Evolutionary conservation across 2,113 vertebrate genomes (phyloP), one percentile per base, ranked within the genome.

Genomic region (Emydocephalus ijimae): DNA sequence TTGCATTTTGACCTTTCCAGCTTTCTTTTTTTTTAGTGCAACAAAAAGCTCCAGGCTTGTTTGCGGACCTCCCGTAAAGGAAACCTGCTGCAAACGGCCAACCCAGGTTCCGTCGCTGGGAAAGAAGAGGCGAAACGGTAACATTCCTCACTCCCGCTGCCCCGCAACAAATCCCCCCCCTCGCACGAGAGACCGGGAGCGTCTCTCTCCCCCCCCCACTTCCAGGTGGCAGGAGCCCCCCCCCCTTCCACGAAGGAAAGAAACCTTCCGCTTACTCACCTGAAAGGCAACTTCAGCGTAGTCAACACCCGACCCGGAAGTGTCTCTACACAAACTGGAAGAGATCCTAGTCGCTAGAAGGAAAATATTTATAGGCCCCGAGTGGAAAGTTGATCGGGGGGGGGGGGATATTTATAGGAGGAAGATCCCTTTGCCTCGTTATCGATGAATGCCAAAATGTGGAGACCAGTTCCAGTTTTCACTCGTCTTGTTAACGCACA

Each of bases 271-370:
- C 20, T 23, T 8, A 85, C 93, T 34, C n/a, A 91, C 87, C 93
- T 85, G 55, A 43, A 14, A 87, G n/a, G 69, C 69, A 52, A 54
- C 45, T 24, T 45, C 90, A 57, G 55, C 90, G 21, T 34, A 89
- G 18, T 24, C 87, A 34, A n/a, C 45, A 7, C n/a, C 11, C 86
- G 87, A 93, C 45, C 90, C 90, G 90, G 93, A 93, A 91, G 64
- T 20, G 23, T 55, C 59, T 89, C 90, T 45, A 4, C 2, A 1
- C 3, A n/a, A 20, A 45, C 87, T 91, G 90, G 93, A 93, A 93
- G 90, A 55, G 24, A 39, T 43, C 52, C 23, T 59, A 39, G 8
- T 43, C 7, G 54, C 56, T 43, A 8, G 9, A 2, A 6, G 52
- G 7, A 45, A 24, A 43, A 23, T 23, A 34, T 20, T 23, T 20